phyloP scores from a whole-genome alignment of 2,113 vertebrate species.

The Vidua macroura region DNA sequence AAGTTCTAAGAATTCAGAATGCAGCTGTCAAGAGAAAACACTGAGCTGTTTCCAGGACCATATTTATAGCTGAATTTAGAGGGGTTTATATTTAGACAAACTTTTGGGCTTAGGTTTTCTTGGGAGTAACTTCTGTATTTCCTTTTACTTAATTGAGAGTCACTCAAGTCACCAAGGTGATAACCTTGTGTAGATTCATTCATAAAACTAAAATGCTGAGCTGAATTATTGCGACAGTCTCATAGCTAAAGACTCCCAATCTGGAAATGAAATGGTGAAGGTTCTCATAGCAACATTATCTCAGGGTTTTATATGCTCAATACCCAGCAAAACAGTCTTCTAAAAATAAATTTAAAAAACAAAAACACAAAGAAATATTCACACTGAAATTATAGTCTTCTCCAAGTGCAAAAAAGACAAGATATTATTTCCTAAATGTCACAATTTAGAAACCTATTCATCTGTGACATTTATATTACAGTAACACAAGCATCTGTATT shows the following conservation, averaged over 20 bases:
- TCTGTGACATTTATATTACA: background rate
- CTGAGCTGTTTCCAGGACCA: background rate
- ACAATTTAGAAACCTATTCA: slow-evolving; percentile 16
- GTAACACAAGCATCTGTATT: background rate
- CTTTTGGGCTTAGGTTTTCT: background rate
- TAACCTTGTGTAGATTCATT: background rate
- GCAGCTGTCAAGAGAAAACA: background rate
- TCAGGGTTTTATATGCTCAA: background rate
- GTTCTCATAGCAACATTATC: background rate
- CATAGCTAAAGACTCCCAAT: background rate
- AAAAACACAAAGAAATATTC: background rate
- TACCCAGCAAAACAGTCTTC: background rate
- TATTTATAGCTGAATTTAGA: background rate
- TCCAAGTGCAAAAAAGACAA: background rate
- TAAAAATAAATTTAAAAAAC: background rate
- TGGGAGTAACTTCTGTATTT: background rate
- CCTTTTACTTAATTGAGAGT: background rate
- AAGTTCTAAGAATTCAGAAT: background rate
- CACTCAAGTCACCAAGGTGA: background rate
- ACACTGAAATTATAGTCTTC: background rate
- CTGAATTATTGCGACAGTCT: background rate
- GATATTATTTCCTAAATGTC: slow-evolving; percentile 6
- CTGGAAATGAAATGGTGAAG: background rate
- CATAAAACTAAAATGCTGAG: background rate
- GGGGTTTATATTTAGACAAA: background rate